Conservation (phyloP, 2,888 invertebrate genomes). For the Agrochola lota region DNA sequence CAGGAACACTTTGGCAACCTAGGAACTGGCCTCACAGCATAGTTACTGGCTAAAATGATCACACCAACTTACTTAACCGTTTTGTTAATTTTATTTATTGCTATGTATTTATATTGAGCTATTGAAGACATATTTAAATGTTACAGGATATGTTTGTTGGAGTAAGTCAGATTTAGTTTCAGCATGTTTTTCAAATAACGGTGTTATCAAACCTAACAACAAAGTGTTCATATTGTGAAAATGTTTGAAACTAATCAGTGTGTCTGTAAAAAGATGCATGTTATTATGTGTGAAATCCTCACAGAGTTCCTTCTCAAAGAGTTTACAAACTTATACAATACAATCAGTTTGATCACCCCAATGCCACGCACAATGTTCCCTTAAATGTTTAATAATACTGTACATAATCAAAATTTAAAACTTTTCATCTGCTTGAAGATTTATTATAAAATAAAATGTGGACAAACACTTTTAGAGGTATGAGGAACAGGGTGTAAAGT, state of each 20-base stretch:
- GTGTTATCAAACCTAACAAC: conserved; percentile 16
- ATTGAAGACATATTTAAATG: conserved; percentile 28
- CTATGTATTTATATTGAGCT: conserved; percentile 5
- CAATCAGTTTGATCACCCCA: not conserved
- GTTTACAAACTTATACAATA: not conserved
- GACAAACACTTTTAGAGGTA: no score
- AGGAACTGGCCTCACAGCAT: no score
- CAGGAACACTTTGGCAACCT: no score
- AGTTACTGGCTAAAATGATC: not conserved
- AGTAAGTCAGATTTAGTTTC: conserved; percentile 81
- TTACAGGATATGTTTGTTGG: conserved; percentile 86
- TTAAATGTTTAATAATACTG: not conserved
- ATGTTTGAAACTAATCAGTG: conserved; percentile 31
- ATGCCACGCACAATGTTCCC: not conserved
- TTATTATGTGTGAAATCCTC: not conserved
- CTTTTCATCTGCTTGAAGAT: not conserved
- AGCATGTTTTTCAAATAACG: conserved; percentile 69
- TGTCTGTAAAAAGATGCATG: conserved; percentile 50
- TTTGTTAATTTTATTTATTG: conserved; percentile 21
- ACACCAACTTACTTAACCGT: not conserved
- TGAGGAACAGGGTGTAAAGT: no score
- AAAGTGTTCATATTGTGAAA: not conserved
- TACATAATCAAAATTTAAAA: not conserved
- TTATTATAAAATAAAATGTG: not conserved
- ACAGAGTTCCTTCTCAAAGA: no score